Conservation (phyloP, 2,113 vertebrate species). For the Formicarius rufipectus region DNA sequence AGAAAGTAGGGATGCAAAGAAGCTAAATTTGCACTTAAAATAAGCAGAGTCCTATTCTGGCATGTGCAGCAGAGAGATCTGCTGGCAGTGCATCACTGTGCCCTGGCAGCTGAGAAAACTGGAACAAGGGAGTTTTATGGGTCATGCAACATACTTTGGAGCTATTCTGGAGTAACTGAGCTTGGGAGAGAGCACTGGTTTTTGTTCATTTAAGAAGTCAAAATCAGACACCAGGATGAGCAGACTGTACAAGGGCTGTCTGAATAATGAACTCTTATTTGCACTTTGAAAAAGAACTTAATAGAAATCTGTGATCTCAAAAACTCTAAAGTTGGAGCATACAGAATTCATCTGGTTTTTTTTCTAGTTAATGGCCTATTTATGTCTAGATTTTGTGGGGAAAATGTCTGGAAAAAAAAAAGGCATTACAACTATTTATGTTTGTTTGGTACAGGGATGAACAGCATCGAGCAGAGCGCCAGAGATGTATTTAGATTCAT, state of each 20-base stretch:
- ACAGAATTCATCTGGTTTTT: neutral
- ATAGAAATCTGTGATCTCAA: neutral
- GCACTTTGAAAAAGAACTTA: neutral
- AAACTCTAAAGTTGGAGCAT: neutral
- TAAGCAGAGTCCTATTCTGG: neutral
- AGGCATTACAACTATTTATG: neutral
- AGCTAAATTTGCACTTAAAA: neutral
- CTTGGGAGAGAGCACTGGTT: neutral
- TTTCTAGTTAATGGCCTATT: neutral
- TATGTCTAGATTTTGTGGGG: neutral
- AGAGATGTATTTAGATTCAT: slow-evolving; percentile 7
- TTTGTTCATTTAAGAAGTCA: neutral
- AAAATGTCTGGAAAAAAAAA: neutral
- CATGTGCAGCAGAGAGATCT: neutral
- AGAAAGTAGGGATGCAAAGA: neutral
- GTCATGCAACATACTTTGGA: neutral
- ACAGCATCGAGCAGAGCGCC: neutral
- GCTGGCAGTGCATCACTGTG: neutral
- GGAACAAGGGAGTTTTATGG: neutral
- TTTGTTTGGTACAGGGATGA: neutral
- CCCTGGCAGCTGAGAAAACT: neutral
- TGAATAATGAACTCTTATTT: neutral
- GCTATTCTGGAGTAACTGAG: neutral
- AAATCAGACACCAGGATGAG: neutral
- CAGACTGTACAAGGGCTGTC: neutral